Evolutionary conservation across 2,113 vertebrate genomes (phyloP), one percentile per base, ranked within the genome.

Genomic region (Barnardius zonarius): DNA sequence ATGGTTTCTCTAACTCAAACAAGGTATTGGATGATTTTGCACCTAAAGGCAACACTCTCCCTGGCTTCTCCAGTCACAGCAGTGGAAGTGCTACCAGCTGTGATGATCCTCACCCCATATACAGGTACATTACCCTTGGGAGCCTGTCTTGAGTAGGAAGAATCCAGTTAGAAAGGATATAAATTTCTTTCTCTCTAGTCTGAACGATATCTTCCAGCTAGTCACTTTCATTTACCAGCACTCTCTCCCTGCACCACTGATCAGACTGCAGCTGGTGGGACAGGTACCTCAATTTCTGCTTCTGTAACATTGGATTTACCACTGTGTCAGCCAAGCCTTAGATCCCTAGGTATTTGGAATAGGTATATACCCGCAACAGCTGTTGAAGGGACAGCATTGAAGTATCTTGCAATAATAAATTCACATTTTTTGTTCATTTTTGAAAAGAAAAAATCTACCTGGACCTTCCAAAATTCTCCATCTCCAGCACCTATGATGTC

Each of bases 391-490:
- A 59, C 33, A 59, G 20, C 9, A 72, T 46, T 2, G 2, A 86
- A 10, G 12, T 7, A 80, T 41, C 11, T 77, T 69, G 20, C 10
- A 86, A 31, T 59, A 93, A 51, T 28, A 43, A 59, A 81, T 3
- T 43, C 11, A 31, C 1, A 3, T 31, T 88, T 88, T 79, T 75
- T 30, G 4, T 52, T 81, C 43, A 4, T 84, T 72, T 68, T 39
- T 51, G 6, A 77, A 78, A 69, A 99, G 99, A 11, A 2, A 5
- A 6, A 6, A 93, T 94, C 76, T 4, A 66, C 2, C 8, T 99
- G 30, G 82, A 31, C 54, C 33, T 99, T 82, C 99, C 99, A 80
- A 98, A 98, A 95, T 97, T 99, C 90, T 98, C 98, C 84, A 95
- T 99, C 83, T 98, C 98, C 30, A 88, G 96, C 7, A 98, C 95